Conservation (phyloP, 2,113 vertebrate species). For the Aramus guarauna region DNA sequence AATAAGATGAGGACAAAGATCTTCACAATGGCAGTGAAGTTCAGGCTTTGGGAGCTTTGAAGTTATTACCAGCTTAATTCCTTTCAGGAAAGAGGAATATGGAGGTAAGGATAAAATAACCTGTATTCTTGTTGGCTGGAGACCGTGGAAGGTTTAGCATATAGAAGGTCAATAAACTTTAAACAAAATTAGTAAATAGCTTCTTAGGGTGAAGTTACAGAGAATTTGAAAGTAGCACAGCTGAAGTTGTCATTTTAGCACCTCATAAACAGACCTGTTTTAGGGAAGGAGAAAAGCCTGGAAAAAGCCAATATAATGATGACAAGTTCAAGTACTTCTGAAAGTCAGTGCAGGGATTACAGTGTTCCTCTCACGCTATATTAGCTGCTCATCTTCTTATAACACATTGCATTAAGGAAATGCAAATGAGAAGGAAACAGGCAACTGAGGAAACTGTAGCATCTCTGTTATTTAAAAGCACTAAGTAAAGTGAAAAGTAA, state of each 20-base stretch:
- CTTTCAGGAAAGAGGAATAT: background rate
- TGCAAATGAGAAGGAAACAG: background rate
- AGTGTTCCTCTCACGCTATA: background rate
- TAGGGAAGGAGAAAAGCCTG: background rate
- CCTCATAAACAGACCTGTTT: background rate
- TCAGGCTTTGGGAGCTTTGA: background rate
- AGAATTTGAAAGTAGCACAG: background rate
- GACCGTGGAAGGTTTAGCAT: background rate
- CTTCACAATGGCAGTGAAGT: background rate
- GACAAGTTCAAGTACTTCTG: background rate
- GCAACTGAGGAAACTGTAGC: background rate
- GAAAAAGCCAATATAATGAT: background rate
- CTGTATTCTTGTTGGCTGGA: background rate
- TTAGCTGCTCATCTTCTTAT: background rate
- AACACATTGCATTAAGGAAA: background rate
- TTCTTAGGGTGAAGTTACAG: background rate
- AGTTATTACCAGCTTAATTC: background rate
- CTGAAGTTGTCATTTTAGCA: background rate
- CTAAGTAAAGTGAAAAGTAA: background rate
- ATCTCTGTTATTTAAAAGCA: background rate
- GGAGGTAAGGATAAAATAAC: background rate
- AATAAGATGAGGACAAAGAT: background rate
- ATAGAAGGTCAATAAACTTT: background rate
- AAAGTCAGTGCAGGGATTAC: background rate
- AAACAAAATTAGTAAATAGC: background rate